Base-by-base conservation (phyloP, 1,140 invertebrate species). In the Drosophila tsacasi region DNA sequence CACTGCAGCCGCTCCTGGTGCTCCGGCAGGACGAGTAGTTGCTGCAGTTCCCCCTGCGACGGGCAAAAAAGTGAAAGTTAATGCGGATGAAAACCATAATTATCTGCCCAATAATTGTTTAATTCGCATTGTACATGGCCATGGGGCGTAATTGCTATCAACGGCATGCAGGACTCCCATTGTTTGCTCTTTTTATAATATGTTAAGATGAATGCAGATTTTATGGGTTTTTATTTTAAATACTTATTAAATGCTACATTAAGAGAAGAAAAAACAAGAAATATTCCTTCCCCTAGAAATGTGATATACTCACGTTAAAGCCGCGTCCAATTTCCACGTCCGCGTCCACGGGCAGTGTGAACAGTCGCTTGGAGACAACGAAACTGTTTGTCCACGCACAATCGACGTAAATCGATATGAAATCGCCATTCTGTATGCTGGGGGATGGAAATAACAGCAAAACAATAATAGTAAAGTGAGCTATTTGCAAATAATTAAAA, bases 351-450 rank as follows among this genome's bases (percentile, higher is more conserved):
- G 92, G 92, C 64, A 93, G 63, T 35, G 92, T 81, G 62, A 87
- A 92, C 37, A 93, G 73, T 30, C 91, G 91, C 67, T 92, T 93
- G 59, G 92, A 92, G 66, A 93, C 92, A 50, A 93, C 91, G 76
- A 92, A 93, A 76, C 92, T 93, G 74, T 93, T 92, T 72, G 91
- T 92, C 92, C 92, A 93, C 62, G 64, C 68, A 64, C 92, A 93
- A 68, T 93, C 92, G 65, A 93, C 83, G 79, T 92, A 92, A 79
- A 93, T 91, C 61, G 91, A 92, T 83, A 93, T 93, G 71, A 93
- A 93, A 91, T 93, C 92, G 75, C 92, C 92, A 87, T 93, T 93
- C 81, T 93, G 82, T 82, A 93, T 90, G 78, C 92, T 93, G 66
- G 12, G 21, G 52, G 49, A 50, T 47, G 64, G 59, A 69, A 67